These are phyloP conservation scores for Callinectes sapidus DNA, from an alignment of 2,888 invertebrate genomes.

Conservation along the genomic window DNA sequence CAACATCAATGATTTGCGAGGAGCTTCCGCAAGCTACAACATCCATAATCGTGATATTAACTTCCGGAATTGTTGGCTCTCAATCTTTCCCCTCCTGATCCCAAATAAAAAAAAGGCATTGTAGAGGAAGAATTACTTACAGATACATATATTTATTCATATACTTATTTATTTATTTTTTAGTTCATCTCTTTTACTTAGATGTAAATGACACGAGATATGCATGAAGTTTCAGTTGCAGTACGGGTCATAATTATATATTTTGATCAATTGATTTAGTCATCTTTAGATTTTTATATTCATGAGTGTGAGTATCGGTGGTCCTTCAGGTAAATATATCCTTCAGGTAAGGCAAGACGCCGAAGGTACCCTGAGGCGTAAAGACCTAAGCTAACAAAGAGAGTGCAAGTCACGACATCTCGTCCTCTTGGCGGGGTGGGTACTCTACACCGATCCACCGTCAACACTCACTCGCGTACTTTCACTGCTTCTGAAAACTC, in stretches of 20 bases:
- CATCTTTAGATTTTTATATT: neutral
- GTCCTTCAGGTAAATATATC: neutral
- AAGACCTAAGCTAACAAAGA: slow-evolving; percentile 18
- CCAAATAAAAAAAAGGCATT: neutral
- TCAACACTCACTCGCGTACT: slow-evolving; percentile 43
- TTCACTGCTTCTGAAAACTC: slow-evolving; percentile 46
- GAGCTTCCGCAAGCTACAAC: neutral
- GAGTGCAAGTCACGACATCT: slow-evolving; percentile 43
- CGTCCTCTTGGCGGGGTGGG: slow-evolving; percentile 34
- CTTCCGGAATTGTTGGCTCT: neutral
- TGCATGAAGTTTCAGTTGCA: too few species aligned
- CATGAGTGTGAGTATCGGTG: neutral
- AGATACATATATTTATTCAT: too few species aligned
- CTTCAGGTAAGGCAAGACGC: neutral
- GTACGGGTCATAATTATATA: too few species aligned
- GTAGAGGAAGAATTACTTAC: too few species aligned
- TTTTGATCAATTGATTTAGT: too few species aligned
- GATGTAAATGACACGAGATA: too few species aligned
- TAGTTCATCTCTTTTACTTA: too few species aligned
- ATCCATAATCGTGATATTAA: neutral
- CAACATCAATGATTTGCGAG: neutral
- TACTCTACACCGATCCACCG: slow-evolving; percentile 34
- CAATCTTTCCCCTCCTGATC: neutral
- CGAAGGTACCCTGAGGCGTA: neutral
- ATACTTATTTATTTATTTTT: too few species aligned